Percentiles rank a stretch among this genome's conserved stretches.
Evolutionary conservation across 2,113 vertebrate genomes (phyloP).

Genomic region (Calonectris borealis): DNA sequence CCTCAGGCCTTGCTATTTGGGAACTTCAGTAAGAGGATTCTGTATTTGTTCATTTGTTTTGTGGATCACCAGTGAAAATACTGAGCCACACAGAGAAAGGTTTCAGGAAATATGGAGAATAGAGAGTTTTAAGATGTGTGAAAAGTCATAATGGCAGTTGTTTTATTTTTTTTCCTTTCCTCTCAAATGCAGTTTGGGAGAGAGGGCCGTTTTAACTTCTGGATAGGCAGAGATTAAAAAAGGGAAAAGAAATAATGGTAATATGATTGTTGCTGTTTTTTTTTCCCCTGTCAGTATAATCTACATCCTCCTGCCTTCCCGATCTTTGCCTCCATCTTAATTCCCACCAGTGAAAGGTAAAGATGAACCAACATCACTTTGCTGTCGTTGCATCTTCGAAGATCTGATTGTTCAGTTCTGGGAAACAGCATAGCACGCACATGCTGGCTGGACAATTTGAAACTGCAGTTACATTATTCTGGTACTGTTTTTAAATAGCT

Average conservation of each 20-base stretch:
- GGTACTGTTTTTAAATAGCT: not conserved
- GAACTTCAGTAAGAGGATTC: not conserved
- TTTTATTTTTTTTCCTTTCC: not conserved
- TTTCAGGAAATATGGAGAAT: not conserved
- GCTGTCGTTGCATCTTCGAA: not conserved
- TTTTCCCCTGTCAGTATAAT: not conserved
- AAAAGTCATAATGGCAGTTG: not conserved
- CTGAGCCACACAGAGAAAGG: not conserved
- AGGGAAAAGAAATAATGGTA: not conserved
- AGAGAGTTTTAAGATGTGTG: not conserved
- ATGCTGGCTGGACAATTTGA: not conserved
- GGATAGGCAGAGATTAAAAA: not conserved
- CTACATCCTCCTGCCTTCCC: not conserved
- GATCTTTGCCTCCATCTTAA: not conserved
- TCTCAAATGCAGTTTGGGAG: not conserved
- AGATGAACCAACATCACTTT: not conserved
- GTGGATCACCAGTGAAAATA: not conserved
- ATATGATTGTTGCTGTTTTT: not conserved
- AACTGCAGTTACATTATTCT: not conserved
- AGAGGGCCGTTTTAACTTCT: not conserved
- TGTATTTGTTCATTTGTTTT: not conserved
- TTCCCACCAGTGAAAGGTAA: not conserved
- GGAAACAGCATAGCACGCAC: not conserved
- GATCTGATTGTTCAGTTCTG: not conserved
- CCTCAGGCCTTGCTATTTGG: not conserved